Conservation (phyloP, 2,797 vertebrate genomes). For the Centropyge bicolor region DNA sequence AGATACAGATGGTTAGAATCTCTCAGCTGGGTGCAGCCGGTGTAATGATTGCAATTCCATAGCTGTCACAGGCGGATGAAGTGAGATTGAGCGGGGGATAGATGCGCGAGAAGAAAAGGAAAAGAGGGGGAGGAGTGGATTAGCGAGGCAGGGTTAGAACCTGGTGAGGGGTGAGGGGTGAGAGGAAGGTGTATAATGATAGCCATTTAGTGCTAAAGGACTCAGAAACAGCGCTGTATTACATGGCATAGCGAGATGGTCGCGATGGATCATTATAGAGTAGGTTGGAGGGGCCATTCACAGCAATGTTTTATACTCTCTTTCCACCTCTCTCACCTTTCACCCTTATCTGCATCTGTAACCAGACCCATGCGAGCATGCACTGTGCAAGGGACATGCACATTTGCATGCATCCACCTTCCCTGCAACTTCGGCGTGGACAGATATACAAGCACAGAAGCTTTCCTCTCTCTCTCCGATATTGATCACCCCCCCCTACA, state of each 20-base stretch:
- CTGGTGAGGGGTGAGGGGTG: slow-evolving; percentile 37
- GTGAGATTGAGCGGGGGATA: slow-evolving; percentile 62
- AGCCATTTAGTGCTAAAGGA: slow-evolving; percentile 45
- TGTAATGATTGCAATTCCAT: slow-evolving; percentile 69
- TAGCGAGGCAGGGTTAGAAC: slow-evolving; percentile 34
- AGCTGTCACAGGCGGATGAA: slow-evolving; percentile 63
- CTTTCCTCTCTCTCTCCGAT: not conserved
- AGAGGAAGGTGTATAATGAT: slow-evolving; percentile 35
- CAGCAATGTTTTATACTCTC: slow-evolving; percentile 16
- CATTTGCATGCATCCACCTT: slow-evolving; percentile 45
- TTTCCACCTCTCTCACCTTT: slow-evolving; percentile 34
- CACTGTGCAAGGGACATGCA: slow-evolving; percentile 45
- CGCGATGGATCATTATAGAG: slow-evolving; percentile 20
- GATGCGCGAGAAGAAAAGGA: slow-evolving; percentile 40
- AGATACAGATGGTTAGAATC: slow-evolving; percentile 49
- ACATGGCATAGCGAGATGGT: slow-evolving; percentile 41
- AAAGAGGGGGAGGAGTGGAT: slow-evolving; percentile 43
- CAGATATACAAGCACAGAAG: slow-evolving; percentile 23
- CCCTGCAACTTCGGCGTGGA: slow-evolving; percentile 11
- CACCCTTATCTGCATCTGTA: not conserved
- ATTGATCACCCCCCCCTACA: slow-evolving; percentile 29
- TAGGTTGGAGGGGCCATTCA: slow-evolving; percentile 9
- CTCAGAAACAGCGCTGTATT: slow-evolving; percentile 44
- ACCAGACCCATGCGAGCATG: slow-evolving; percentile 53
- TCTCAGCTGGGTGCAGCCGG: slow-evolving; percentile 50